Percentiles rank a stretch among this genome's conserved stretches.
Evolutionary conservation across 2,888 invertebrate species (phyloP).

Genomic region (Podabrus alpinus): DNA sequence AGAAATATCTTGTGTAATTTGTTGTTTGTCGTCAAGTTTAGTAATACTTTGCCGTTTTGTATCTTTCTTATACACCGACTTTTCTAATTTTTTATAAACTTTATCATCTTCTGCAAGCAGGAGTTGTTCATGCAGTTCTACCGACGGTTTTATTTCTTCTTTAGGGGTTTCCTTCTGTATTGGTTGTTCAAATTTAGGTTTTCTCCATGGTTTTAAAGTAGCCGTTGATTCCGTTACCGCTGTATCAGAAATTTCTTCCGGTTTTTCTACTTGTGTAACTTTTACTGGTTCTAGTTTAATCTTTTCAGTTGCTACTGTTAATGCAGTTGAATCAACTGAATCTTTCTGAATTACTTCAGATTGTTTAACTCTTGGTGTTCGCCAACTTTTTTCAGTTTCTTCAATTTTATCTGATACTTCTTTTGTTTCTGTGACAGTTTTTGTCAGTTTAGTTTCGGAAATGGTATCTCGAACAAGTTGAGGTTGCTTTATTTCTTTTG

Average conservation of each 20-base stretch:
- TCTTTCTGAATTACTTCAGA: slow-evolving; percentile 36
- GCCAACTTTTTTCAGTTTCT: slow-evolving; percentile 62
- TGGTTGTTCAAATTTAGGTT: background rate
- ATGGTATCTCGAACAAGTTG: slow-evolving; percentile 15
- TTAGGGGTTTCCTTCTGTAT: background rate
- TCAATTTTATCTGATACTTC: slow-evolving; percentile 53
- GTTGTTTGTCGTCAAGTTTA: background rate
- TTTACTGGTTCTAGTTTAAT: slow-evolving; percentile 25
- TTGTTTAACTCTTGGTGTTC: slow-evolving; percentile 57
- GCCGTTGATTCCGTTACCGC: slow-evolving; percentile 31
- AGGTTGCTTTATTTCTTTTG: slow-evolving; percentile 40
- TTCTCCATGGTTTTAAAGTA: slow-evolving; percentile 30
- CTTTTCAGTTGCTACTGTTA: slow-evolving; percentile 19
- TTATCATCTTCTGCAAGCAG: too few relatives aligned
- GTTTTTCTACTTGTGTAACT: slow-evolving; percentile 7
- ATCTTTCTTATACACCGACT: too few relatives aligned
- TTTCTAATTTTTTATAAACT: too few relatives aligned
- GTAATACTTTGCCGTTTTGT: background rate
- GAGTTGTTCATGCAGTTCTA: too few relatives aligned
- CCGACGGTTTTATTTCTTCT: background rate
- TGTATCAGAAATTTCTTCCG: slow-evolving; percentile 6
- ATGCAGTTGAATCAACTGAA: background rate
- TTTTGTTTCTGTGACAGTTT: slow-evolving; percentile 8
- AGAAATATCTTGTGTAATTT: background rate
- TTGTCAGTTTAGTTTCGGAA: background rate